Base-by-base conservation (phyloP, 2,888 invertebrate genomes). In the Caenorhabditis auriculariae region DNA sequence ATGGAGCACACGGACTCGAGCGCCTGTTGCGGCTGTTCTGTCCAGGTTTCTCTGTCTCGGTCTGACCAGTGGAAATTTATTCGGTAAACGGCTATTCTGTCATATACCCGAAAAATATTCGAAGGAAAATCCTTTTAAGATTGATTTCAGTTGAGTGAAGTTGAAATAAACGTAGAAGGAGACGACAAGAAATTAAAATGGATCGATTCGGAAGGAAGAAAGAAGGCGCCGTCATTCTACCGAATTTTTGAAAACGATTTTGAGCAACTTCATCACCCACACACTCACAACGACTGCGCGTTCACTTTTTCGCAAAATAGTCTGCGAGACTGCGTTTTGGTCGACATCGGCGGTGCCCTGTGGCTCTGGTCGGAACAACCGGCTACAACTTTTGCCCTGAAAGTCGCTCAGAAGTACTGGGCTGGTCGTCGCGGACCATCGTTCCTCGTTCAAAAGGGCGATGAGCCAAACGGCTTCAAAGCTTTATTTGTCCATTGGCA, bases 281-380 rank as follows among this genome's bases (percentile, higher is more conserved):
- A 58, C 24, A 56, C 44, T 7, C 60, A 69, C 50, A 29, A 39
- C n/a, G 24, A 56, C 21, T 54, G 64, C 23, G 61, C 62, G 21
- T 76, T 76, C 53, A 60, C 72, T 21, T 65, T 72, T 37, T 52
- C 54, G 0, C 75, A 74, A 28, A 26, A 23, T 12, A 26, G 28
- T 23, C 26, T 54, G 26, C 26, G 49, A 4, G 55, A 55, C 35
- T n/a, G n/a, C n/a, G n/a, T n/a, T n/a, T 27, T 77, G 15, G 63
- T 77, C 21, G 73, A 76, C 44, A 66, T 67, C 37, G 75, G 76
- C 5, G 62, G 53, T 12, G 49, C 45, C 6, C 55, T 76, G 27
- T 77, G 77, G 77, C 35, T 77, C 9, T 77, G 77, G 77, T 60
- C 66, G 4, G 75, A 70, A 39, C 51, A 53, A 23, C 58, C 60